Percentiles rank a stretch among this genome's conserved stretches.
Evolutionary conservation across 2,797 vertebrate genomes (phyloP).

Genomic region (Sparidentex hasta): DNA sequence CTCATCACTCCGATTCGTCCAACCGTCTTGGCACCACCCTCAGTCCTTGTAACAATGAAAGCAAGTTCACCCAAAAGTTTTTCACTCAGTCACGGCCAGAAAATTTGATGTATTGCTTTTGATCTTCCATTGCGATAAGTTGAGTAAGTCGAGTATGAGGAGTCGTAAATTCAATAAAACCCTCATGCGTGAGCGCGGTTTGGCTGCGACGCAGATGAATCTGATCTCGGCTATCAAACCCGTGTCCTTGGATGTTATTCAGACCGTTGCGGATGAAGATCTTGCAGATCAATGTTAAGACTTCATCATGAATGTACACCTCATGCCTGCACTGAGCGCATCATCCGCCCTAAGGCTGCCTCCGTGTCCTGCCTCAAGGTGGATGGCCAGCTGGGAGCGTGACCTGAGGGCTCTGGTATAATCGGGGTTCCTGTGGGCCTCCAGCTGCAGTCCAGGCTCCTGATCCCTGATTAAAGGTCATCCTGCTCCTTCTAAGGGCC

Average conservation of each 20-base stretch:
- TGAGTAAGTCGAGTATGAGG: not conserved
- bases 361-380: conserved; percentile 46
- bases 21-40: conserved; percentile 11
- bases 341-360: conserved; percentile 63
- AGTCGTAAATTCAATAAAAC: conserved; percentile 4
- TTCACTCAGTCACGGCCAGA: conserved; percentile 3
- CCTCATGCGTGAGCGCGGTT: not conserved
- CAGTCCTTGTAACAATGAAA: conserved; percentile 11
- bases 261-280: conserved; percentile 51
- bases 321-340: conserved; percentile 76
- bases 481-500: conserved; percentile 80
- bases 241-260: not conserved
- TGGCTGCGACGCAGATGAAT: not conserved
- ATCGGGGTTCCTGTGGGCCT: conserved; percentile 67
- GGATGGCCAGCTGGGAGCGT: conserved; percentile 67
- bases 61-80: conserved; percentile 28
- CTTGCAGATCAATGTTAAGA: conserved; percentile 48
- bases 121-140: not conserved
- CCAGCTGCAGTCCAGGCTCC: conserved; percentile 79
- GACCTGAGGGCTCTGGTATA: conserved; percentile 68
- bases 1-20: conserved; percentile 10
- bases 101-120: conserved; percentile 22
- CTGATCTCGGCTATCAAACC: not conserved
- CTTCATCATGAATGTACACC: conserved; percentile 69
- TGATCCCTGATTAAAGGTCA: conserved; percentile 89